A percentile compares a stretch with the other conserved stretches of the same genome.
Conservation (phyloP, 2,888 invertebrate genomes). For the Pristionchus arcanus region DNA sequence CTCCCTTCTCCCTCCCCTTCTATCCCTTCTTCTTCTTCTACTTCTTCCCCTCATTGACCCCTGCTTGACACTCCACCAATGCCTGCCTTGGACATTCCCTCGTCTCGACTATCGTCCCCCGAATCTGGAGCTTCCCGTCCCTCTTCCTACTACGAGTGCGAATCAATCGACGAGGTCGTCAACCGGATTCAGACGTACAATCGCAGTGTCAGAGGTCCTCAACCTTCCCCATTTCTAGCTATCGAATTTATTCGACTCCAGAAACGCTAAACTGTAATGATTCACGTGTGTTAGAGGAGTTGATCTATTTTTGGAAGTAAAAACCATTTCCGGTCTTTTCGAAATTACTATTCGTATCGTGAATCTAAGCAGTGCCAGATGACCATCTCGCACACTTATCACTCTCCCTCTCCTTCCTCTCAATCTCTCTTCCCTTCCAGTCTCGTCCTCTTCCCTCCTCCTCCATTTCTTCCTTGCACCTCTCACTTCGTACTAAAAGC, state of each 20-base stretch:
- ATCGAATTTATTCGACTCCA: no score
- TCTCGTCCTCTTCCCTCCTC: not conserved
- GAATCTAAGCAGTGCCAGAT: not conserved
- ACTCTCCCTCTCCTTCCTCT: not conserved
- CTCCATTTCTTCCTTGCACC: slow-evolving; percentile 33
- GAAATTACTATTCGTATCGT: not conserved
- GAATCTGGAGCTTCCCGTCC: slow-evolving; percentile 23
- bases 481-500: not conserved
- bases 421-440: not conserved
- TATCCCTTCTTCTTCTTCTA: slow-evolving; percentile 13
- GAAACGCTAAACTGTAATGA: no score
- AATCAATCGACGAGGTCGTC: slow-evolving; percentile 46
- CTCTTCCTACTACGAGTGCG: slow-evolving; percentile 53
- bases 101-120: not conserved
- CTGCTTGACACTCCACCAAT: slow-evolving; percentile 6
- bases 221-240: no score
- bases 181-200: slow-evolving; percentile 50
- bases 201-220: slow-evolving; percentile 37
- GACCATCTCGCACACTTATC: not conserved
- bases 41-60: slow-evolving; percentile 16
- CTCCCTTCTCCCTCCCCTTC: slow-evolving; percentile 8
- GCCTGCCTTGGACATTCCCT: slow-evolving; percentile 50
- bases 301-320: not conserved
- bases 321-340: not conserved
- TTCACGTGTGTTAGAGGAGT: no score